Evolutionary conservation across 2,113 vertebrate genomes (phyloP), one percentile per base, ranked within the genome.

Genomic region (Phrynosoma platyrhinos): DNA sequence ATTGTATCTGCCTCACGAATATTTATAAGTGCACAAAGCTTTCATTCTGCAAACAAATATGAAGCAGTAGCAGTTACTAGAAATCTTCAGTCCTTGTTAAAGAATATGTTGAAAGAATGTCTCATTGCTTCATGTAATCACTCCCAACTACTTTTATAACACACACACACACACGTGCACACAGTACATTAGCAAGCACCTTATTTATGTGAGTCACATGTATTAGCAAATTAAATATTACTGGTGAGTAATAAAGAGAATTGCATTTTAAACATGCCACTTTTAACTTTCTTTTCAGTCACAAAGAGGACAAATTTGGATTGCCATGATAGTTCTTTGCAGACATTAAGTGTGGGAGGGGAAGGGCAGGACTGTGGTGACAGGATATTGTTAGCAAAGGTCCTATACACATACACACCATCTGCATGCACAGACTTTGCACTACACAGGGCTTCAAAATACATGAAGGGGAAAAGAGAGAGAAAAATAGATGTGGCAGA

Each of bases 21-120:
- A 62, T 5, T 81, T 62, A 6, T 8, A 47, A 87, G 72, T 79
- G 64, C 82, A 80, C 88, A 84, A 62, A 68, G 81, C 13, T 58
- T 40, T 8, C 0, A 16, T 68, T 25, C 36, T 12, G 3, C 1
- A 40, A 5, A 23, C 21, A 52, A 36, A 83, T 12, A 25, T 13
- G 27, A 14, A 77, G 4, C 77, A 23, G 20, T 53, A 53, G 40
- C 69, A 92, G 10, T 2, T 42, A 4, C 83, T 86, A 12, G n/a
- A 23, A 69, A 87, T 53, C 23, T 69, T 66, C 55, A 2, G 20
- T 72, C 88, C 64, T 75, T 74, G 53, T 66, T 53, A 79, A 79
- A 55, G 47, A 9, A 12, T 62, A 12, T 62, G 16, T 71, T 53
- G 20, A 55, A 18, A 30, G 40, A 14, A n/a, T 47, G 52, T 21